A percentile compares a stretch with the other conserved stretches of the same genome.
Conservation (phyloP, 2,888 invertebrate genomes). For the Sarcophaga carnaria region DNA sequence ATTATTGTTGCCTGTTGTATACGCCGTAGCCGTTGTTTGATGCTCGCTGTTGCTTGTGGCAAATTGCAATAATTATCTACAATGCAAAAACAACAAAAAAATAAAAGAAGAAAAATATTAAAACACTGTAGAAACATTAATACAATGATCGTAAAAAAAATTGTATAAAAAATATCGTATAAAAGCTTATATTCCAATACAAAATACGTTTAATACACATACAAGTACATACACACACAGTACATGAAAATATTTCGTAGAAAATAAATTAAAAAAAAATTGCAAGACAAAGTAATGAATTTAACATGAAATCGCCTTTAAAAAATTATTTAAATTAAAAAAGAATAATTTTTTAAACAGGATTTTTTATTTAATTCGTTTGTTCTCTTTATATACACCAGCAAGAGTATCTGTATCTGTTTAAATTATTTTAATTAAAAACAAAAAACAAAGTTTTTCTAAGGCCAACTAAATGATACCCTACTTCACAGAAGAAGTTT, state of each 20-base stretch:
- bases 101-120: conserved; percentile 20
- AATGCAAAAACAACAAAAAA: conserved; percentile 47
- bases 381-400: background rate
- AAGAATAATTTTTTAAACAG: background rate
- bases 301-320: conserved; percentile 51
- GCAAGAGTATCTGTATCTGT: background rate
- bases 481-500: too few relatives aligned
- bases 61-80: conserved; percentile 70
- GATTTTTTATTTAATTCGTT: background rate
- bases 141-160: too few relatives aligned
- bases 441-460: background rate
- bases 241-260: conserved; percentile 10
- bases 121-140: background rate
- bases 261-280: conserved; percentile 40
- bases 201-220: conserved; percentile 20
- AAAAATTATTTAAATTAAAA: conserved; percentile 2
- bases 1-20: conserved; percentile 51
- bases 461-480: too few relatives aligned
- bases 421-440: conserved; percentile 1
- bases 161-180: background rate
- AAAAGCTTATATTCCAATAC: too few relatives aligned
- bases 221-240: background rate
- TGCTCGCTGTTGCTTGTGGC: conserved; percentile 47
- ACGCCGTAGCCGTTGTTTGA: conserved; percentile 15
- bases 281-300: conserved; percentile 62